Base-by-base conservation (phyloP, 1,140 invertebrate genomes). In the Caenorhabditis brenneri region DNA sequence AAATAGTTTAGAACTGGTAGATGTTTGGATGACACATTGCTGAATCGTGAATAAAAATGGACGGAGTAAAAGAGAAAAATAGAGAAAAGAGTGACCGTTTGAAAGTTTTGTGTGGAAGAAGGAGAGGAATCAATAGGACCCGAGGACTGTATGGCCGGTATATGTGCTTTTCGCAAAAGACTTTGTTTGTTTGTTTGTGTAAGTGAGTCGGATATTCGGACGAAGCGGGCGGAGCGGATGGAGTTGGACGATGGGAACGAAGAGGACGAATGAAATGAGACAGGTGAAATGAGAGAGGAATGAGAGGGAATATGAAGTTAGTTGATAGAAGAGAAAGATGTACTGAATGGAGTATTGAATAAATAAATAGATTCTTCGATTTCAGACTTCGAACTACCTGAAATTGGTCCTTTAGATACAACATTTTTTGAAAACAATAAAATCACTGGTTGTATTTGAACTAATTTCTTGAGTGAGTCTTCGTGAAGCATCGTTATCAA, bases 151-250 rank as follows among this genome's bases (percentile, higher is more conserved):
- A 74, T 74, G 65, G 65, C 33, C 65, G 65, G 65, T 74, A 74
- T 74, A 42, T 74, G 65, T 74, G 65, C 65, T 74, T 74, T 74
- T 74, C 65, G 65, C 65, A 74, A 46, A 74, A 42, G 65, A 74
- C 36, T 74, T 74, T 74, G 65, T 74, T 74, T 74, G 65, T 74
- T 42, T 74, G 65, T 74, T 74, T 74, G 65, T 74, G 65, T 74
- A 74, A 74, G 65, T 74, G 65, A 74, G 65, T 74, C 65, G 65
- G 65, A 74, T 74, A 74, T 74, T 74, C 65, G 65, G 58, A 65
- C 29, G 31, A 36, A 19, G 65, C n/a, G 29, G 58, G 36, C 36
- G 65, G 65, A 58, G 53, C n/a, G 24, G 53, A 58, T 5, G 53
- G 24, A 42, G 5, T 42, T 5, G 39, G 53, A 55, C 53, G 53